Evolutionary conservation across 2,797 vertebrate genomes (phyloP), one percentile per base, ranked within the genome.

Genomic region (Lutjanus argentimaculatus): DNA sequence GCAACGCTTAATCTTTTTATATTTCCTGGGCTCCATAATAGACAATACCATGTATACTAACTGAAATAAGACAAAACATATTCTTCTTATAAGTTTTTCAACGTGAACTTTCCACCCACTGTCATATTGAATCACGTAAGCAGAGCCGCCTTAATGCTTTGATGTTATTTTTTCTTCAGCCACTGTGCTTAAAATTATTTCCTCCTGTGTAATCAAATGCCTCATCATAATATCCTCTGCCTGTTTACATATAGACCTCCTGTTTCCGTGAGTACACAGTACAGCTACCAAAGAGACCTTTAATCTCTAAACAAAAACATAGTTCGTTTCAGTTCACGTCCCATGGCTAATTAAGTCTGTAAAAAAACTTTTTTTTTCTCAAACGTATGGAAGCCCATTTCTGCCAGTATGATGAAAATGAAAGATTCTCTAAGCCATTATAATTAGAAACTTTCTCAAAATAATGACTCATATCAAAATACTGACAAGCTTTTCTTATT

Each of bases 161-260:
- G n/a, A 84, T 87, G 82, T 68, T 83, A 42, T 67, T 73, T 80
- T 82, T 64, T 63, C 56, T 58, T 76, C 83, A 72, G 40, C 48
- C 52, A 61, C 49, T 68, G 62, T 30, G 55, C 68, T 77, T 77
- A 71, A 81, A 86, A 89, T 85, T 4, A 84, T 85, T 90, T 92
- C 89, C 85, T 88, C 67, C 77, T 19, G 52, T 85, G 87, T 90
- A 91, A 91, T 90, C 80, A 86, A 85, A 91, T 46, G 62, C 74
- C 58, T 85, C 81, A 82, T 77, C 88, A 89, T 80, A 89, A 93
- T 90, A 93, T 93, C 88, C 91, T 84, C 76, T 67, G 69, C 76
- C 65, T 93, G 92, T 93, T 95, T 93, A 92, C 78, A 83, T 58
- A 12, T 45, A 64, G 72, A 79, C 79, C 88, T 91, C 83, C 86